These are phyloP conservation scores for Cygnus atratus DNA, from an alignment of 2,113 vertebrate genomes.

Conservation along the genomic window DNA sequence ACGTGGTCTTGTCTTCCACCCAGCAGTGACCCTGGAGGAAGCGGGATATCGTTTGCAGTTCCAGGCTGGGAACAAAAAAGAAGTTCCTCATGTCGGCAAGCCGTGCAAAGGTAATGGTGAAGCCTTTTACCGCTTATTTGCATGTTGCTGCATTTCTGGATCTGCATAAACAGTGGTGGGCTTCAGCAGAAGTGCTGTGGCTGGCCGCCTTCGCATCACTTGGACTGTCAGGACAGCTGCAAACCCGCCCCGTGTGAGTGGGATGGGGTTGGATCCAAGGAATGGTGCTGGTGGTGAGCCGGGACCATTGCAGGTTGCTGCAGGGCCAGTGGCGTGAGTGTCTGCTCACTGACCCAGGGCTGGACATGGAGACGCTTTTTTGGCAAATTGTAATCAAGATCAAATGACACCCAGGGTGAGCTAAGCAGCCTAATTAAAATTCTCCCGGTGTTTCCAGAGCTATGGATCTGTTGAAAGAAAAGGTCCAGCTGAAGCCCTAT, in stretches of 20 bases:
- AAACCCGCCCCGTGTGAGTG: fast-evolving
- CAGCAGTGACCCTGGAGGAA: slow-evolving; percentile 48
- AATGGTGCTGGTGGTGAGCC: fast-evolving
- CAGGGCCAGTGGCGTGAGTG: background rate
- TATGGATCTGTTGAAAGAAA: background rate
- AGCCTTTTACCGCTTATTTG: background rate
- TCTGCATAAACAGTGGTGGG: fast-evolving
- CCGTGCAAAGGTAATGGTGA: background rate
- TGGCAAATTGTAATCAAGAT: background rate
- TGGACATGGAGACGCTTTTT: background rate
- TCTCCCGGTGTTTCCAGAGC: background rate
- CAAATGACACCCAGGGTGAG: background rate
- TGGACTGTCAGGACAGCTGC: background rate
- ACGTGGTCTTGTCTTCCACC: slow-evolving; percentile 74
- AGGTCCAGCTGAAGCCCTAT: background rate
- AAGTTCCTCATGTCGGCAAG: background rate
- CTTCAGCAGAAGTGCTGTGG: fast-evolving
- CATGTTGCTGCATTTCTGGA: background rate
- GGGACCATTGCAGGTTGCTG: background rate
- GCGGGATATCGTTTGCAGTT: background rate
- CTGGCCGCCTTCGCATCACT: fast-evolving
- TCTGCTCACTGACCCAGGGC: background rate
- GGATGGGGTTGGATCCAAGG: background rate
- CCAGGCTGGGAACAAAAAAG: slow-evolving; percentile 54
- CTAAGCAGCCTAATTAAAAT: background rate